Evolutionary conservation across 2,888 invertebrate species (phyloP), one percentile per base, ranked within the genome.

Genomic region (Perizoma flavofasciatum): DNA sequence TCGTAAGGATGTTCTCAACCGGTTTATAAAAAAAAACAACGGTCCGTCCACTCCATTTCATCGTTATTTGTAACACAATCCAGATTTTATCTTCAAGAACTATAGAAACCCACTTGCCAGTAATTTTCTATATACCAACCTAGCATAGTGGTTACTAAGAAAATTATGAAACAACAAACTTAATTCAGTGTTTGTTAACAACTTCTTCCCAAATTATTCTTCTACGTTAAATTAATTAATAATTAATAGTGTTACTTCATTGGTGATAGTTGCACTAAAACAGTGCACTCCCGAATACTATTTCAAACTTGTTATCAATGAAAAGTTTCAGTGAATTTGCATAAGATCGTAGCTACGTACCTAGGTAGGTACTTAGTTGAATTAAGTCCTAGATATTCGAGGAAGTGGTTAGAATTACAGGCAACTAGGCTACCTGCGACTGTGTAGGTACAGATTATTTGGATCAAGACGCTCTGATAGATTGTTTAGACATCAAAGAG

Each of bases 261-360:
- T 44, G 6, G 44, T 44, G 1, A 44, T n/a, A 11, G 22, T 10
- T 37, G 34, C n/a, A n/a, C 9, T 45, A 8, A 46, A 46, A 59
- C 33, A 52, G 49, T 44, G 6, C 11, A 57, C 43, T 50, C 41
- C n/a, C 7, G 9, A 37, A 35, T 51, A 49, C 55, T 49, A 58
- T 58, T 48, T 39, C 22, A 39, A 37, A 44, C 37, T 43, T 44
- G 50, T 56, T 56, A 50, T 41, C 44, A 50, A 51, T 56, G 55
- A 55, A 40, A 44, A 58, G 50, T 58, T 51, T 37, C 51, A 52
- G 52, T 58, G 41, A 54, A 61, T 61, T 57, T 57, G 50, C 61
- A 58, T 62, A 58, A 48, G 51, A 58, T 52, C 32, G 10, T 45
- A 49, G 22, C 44, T 9, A 46, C 39, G 11, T 56, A 22, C 22